Percentiles rank a stretch among this genome's conserved stretches.
Evolutionary conservation across 1,140 invertebrate species (phyloP).

Genomic region (Hyles euphorbiae): DNA sequence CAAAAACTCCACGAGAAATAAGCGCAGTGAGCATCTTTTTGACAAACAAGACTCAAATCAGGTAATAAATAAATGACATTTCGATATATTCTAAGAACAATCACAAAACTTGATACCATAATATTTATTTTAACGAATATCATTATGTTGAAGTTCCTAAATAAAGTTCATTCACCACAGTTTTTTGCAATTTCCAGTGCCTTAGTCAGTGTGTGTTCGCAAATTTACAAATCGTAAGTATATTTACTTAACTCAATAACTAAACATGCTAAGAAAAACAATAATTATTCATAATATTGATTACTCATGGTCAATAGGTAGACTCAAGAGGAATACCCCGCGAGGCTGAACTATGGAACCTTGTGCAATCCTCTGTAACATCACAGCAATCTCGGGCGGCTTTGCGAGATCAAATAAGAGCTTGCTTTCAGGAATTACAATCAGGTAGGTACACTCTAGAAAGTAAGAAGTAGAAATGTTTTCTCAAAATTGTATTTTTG

Average conservation of each 20-base stretch:
- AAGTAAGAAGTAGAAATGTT: no score
- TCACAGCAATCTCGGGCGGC: constrained; percentile 53
- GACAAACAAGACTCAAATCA: constrained; percentile 43
- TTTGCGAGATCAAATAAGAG: constrained; percentile 46
- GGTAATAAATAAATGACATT: constrained; percentile 25
- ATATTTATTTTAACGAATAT: no score
- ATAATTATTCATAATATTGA: neutral
- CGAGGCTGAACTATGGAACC: constrained; percentile 57
- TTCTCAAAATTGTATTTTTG: constrained; percentile 4
- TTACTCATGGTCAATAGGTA: constrained; percentile 35
- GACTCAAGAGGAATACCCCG: constrained; percentile 56
- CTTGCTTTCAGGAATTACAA: constrained; percentile 60
- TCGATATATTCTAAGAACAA: no score
- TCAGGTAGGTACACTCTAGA: constrained; percentile 35
- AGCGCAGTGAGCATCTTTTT: constrained; percentile 38
- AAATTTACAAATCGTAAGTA: constrained; percentile 62
- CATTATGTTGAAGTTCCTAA: no score
- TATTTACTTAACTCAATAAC: neutral
- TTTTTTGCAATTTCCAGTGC: constrained; percentile 47
- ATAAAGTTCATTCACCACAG: neutral
- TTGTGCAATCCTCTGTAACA: constrained; percentile 46
- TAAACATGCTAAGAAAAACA: neutral
- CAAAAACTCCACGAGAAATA: constrained; percentile 25
- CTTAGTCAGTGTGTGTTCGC: constrained; percentile 65
- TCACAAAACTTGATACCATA: neutral